Evolutionary conservation across 2,113 vertebrate species (phyloP).

Genomic region (Corythaixoides concolor): DNA sequence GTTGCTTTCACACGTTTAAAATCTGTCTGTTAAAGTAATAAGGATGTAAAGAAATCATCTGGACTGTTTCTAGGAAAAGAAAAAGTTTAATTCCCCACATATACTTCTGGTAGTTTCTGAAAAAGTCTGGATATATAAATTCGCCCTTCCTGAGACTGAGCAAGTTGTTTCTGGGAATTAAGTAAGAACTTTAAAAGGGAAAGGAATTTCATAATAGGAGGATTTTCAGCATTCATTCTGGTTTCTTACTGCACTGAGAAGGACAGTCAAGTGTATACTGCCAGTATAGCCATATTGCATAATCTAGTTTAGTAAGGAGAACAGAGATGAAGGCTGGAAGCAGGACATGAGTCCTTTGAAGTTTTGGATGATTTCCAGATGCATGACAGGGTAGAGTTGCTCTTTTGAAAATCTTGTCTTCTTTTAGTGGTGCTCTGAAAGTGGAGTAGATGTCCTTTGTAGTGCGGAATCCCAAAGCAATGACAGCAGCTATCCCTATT

Average conservation of each 20-base stretch:
- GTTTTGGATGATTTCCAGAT: neutral
- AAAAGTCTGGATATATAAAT: neutral
- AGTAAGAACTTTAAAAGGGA: neutral
- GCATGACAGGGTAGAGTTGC: neutral
- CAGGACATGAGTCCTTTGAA: neutral
- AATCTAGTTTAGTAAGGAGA: neutral
- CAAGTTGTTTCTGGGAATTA: neutral
- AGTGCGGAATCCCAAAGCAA: neutral
- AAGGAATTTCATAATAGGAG: neutral
- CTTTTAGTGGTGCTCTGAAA: neutral
- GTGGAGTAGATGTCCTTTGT: neutral
- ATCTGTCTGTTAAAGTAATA: neutral
- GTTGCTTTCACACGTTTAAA: neutral
- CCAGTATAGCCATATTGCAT: neutral
- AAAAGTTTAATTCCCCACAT: neutral
- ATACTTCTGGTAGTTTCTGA: neutral
- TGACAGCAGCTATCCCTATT: neutral
- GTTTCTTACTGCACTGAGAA: neutral
- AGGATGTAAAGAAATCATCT: neutral
- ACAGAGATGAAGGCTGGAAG: neutral
- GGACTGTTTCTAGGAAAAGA: neutral
- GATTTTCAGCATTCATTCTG: neutral
- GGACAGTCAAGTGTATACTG: neutral
- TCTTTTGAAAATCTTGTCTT: neutral
- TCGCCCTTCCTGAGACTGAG: neutral